Conservation (phyloP, 2,888 invertebrate species). For the Machimus rusticus region DNA sequence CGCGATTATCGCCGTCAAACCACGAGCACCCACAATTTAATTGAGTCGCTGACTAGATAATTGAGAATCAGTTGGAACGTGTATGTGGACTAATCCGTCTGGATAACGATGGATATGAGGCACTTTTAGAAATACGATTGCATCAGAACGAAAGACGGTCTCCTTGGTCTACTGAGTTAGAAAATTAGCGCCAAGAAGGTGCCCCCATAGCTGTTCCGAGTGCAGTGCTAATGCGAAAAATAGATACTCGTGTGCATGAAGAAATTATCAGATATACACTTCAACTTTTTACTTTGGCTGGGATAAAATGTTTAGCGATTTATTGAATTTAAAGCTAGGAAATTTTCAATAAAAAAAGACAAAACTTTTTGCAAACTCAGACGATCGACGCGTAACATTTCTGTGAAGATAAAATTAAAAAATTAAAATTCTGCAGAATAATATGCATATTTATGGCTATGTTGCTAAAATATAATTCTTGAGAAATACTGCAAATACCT, state of each 20-base stretch:
- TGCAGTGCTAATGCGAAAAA: neutral
- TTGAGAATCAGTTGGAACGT: neutral
- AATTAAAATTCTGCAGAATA: no score
- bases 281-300: neutral
- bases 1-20: slow-evolving; percentile 2
- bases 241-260: neutral
- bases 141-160: neutral
- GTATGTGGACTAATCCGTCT: neutral
- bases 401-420: no score
- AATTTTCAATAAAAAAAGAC: no score
- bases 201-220: neutral
- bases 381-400: no score
- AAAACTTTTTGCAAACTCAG: no score
- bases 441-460: no score
- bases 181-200: neutral
- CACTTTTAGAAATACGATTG: neutral
- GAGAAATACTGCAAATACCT: no score
- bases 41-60: neutral
- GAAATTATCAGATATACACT: neutral
- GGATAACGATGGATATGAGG: neutral
- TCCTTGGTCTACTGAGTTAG: neutral
- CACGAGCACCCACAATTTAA: neutral
- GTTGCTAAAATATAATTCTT: no score
- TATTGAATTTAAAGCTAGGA: no score
- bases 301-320: neutral